These are phyloP conservation scores for Atopsyche davidsoni DNA, from an alignment of 1,140 invertebrate species.

Conservation along the genomic window DNA sequence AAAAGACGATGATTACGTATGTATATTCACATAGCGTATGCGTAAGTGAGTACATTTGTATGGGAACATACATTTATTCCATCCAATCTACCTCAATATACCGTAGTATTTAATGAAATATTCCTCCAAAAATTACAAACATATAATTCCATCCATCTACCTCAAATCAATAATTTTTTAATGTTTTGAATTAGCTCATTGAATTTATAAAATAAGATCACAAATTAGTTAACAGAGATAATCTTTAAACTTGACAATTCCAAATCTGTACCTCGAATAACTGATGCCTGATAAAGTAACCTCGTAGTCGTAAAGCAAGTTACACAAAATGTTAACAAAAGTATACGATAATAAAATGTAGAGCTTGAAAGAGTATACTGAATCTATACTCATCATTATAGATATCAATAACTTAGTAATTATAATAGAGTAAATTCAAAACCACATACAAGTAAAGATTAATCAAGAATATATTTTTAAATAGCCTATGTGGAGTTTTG, in stretches of 20 bases:
- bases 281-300: constrained; percentile 17
- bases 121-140: constrained; percentile 46
- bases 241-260: constrained; percentile 21
- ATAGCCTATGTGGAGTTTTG: too few relatives aligned
- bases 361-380: constrained; percentile 28
- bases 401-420: too few relatives aligned
- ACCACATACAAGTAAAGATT: too few relatives aligned
- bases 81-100: constrained; percentile 52
- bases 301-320: background rate
- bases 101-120: constrained; percentile 33
- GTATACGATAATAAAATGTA: constrained; percentile 28
- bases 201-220: constrained; percentile 26
- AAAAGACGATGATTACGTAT: constrained; percentile 14
- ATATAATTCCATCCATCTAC: constrained; percentile 54
- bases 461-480: too few relatives aligned
- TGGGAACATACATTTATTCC: constrained; percentile 44
- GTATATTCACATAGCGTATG: background rate
- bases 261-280: constrained; percentile 24
- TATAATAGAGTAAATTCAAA: too few relatives aligned
- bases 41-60: constrained; percentile 20
- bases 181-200: constrained; percentile 25
- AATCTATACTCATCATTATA: constrained; percentile 9
- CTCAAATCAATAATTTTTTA: constrained; percentile 51
- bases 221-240: constrained; percentile 25
- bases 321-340: constrained; percentile 16